A percentile compares a stretch with the other conserved stretches of the same genome.
phyloP scores from a whole-genome alignment of 2,113 vertebrate species.

The Penelope pileata region DNA sequence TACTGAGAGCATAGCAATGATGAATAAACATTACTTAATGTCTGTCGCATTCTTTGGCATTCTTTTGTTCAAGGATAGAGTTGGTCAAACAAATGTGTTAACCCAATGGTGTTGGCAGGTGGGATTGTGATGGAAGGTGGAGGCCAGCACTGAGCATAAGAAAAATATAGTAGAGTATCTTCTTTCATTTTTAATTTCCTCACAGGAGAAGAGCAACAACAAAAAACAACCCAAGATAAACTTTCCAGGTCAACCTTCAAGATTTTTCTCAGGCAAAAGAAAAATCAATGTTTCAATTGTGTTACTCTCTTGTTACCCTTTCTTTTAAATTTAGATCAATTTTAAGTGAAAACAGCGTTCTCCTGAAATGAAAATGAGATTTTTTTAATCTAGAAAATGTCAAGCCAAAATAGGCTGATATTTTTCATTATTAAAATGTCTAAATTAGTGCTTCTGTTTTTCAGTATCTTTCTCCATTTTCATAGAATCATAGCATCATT shows the following conservation, averaged over 20 bases:
- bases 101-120: neutral
- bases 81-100: neutral
- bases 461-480: neutral
- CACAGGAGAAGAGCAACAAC: neutral
- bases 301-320: neutral
- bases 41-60: neutral
- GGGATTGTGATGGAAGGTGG: neutral
- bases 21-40: neutral
- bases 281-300: conserved; percentile 3
- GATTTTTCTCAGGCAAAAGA: neutral
- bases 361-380: conserved; percentile 36
- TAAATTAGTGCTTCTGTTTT: neutral
- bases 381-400: neutral
- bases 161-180: neutral
- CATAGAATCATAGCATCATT: no score
- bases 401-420: neutral
- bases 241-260: neutral
- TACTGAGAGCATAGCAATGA: neutral
- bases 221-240: neutral
- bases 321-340: neutral
- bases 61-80: neutral
- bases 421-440: conserved; percentile 24
- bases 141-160: neutral
- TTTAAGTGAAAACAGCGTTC: neutral
- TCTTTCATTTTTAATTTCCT: neutral